Evolutionary conservation across 2,113 vertebrate genomes (phyloP), one percentile per base, ranked within the genome.

Genomic region (Sinocyclocheilus rhinocerous): DNA sequence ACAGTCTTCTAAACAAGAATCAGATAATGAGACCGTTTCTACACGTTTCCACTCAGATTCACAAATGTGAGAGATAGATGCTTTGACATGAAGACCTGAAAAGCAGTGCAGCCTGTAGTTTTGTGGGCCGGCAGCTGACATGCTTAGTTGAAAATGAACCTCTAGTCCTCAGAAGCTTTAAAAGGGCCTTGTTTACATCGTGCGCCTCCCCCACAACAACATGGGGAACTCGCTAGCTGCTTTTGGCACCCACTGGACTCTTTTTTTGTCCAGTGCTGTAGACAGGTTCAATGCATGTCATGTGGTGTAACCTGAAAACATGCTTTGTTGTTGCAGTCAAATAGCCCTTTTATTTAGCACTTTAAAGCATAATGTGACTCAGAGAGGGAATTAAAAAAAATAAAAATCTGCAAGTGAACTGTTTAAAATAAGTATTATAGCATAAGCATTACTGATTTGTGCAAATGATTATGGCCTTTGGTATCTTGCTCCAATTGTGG

Each of bases 211-310:
- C 57, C 48, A 82, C 39, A 84, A 91, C 88, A 91, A 78, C 88
- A 89, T 24, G 16, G 81, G 87, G 92, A 94, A 93, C 36, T 1
- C 89, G 79, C 90, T 87, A 81, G 92, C 83, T 76, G 84, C 22
- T 87, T 89, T 88, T 67, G 76, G 91, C 69, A 85, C 33, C 83
- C 83, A 81, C 76, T 45, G 52, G 18, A 83, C 42, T 88, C 88
- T 89, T 86, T 81, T 81, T 81, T 29, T 75, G 45, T 83, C 16
- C 20, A 16, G 15, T 76, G 69, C 5, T 82, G 72, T 63, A 29
- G 48, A 8, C 75, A 29, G n/a, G 20, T 13, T 55, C 42, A 52
- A 33, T 70, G 15, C 24, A 61, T 57, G 77, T 86, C 65, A 45
- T 86, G 65, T 63, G 85, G 22, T 72, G n/a, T 29, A 61, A 36